phyloP scores from a whole-genome alignment of 2,888 invertebrate genomes.

The Sepioteuthis lessoniana region DNA sequence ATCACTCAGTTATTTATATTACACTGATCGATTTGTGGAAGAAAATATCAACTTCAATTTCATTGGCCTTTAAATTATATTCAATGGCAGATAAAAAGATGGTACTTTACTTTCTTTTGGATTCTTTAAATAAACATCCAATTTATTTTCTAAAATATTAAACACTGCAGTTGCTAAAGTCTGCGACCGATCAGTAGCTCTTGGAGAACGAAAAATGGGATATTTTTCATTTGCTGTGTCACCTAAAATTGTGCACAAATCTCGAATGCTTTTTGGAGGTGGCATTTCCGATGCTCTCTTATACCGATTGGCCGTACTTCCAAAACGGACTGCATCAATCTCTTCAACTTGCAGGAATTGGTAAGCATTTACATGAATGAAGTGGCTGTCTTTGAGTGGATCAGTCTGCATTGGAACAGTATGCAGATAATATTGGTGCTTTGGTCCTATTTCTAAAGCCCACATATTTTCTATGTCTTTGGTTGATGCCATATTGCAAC shows the following conservation, averaged over 20 bases:
- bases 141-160: slow-evolving; percentile 53
- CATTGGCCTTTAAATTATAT: not conserved
- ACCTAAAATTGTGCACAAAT: slow-evolving; percentile 55
- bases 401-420: slow-evolving; percentile 50
- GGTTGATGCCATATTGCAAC: slow-evolving; percentile 56
- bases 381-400: slow-evolving; percentile 51
- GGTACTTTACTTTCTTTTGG: not conserved
- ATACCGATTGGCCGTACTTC: slow-evolving; percentile 52
- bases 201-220: slow-evolving; percentile 56
- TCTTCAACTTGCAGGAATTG: slow-evolving; percentile 51
- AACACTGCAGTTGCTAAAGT: slow-evolving; percentile 58
- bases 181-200: slow-evolving; percentile 52
- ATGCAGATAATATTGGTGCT: slow-evolving; percentile 44
- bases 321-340: not conserved
- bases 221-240: slow-evolving; percentile 55
- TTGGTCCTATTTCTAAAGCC: slow-evolving; percentile 57
- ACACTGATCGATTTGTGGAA: no score
- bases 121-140: slow-evolving; percentile 56
- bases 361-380: slow-evolving; percentile 57
- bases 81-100: slow-evolving; percentile 37
- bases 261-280: slow-evolving; percentile 52
- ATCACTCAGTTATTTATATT: no score
- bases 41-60: no score
- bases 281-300: slow-evolving; percentile 50
- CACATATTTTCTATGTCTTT: slow-evolving; percentile 54